A percentile compares a stretch with the other conserved stretches of the same genome.
Conservation (phyloP, 2,888 invertebrate genomes). For the Patella ulyssiponensis region DNA sequence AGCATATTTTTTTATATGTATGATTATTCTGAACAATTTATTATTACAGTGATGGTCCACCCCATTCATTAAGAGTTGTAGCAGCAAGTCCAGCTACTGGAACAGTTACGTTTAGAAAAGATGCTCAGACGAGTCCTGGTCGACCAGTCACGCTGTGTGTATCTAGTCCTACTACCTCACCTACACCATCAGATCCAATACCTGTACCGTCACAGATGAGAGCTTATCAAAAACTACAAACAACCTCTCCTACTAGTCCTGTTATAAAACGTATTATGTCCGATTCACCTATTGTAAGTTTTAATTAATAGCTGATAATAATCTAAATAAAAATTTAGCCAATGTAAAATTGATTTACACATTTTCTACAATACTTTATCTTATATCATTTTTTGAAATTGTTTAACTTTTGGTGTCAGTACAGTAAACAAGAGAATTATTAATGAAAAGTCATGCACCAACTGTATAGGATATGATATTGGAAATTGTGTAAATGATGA, state of each 20-base stretch:
- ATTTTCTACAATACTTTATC: too few species aligned
- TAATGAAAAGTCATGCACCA: too few species aligned
- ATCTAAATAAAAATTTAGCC: too few species aligned
- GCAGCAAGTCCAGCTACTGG: conserved; percentile 46
- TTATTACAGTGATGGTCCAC: conserved; percentile 38
- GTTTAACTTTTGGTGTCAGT: too few species aligned
- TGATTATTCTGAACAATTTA: neutral
- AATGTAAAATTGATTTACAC: too few species aligned
- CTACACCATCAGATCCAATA: conserved; percentile 78
- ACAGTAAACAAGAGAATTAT: too few species aligned
- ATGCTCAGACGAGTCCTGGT: conserved; percentile 47
- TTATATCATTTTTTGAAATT: too few species aligned
- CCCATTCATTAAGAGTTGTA: conserved; percentile 43
- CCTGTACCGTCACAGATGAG: conserved; percentile 82
- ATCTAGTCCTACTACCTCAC: conserved; percentile 40
- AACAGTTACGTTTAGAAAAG: conserved; percentile 51
- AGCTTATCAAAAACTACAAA: conserved; percentile 74
- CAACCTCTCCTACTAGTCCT: conserved; percentile 48
- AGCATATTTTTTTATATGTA: too few species aligned
- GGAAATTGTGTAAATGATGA: too few species aligned
- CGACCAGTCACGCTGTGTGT: conserved; percentile 56
- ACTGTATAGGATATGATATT: too few species aligned
- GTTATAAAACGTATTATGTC: conserved; percentile 24
- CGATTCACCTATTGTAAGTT: conserved; percentile 26
- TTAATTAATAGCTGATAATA: too few species aligned